These are phyloP conservation scores for Argynnis bischoffii DNA, from an alignment of 2,888 invertebrate species.

Conservation along the genomic window DNA sequence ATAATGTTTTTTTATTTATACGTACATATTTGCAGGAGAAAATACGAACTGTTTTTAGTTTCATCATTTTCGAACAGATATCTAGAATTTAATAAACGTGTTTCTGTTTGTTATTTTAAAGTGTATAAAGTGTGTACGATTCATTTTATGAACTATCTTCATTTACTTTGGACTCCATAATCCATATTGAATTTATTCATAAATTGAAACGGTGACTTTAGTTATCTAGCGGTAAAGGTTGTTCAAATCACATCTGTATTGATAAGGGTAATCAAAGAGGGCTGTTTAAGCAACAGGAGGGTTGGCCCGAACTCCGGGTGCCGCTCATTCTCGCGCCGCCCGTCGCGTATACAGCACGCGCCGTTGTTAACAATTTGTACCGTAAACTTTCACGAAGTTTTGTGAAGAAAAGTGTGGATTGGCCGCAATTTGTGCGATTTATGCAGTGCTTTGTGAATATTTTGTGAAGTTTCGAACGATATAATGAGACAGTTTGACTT, in stretches of 20 bases:
- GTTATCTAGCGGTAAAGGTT: conserved; percentile 9
- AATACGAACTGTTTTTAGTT: no score
- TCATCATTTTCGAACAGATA: not conserved
- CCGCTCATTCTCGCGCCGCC: conserved; percentile 36
- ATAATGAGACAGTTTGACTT: conserved; percentile 25
- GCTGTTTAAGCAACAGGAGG: conserved; percentile 54
- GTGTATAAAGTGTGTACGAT: not conserved
- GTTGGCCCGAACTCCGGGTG: conserved; percentile 42
- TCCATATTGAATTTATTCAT: not conserved
- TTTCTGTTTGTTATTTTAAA: not conserved
- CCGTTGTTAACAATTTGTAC: conserved; percentile 12
- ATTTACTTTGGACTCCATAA: not conserved
- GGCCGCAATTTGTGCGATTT: conserved; percentile 37
- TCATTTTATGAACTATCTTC: not conserved
- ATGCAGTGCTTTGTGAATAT: conserved; percentile 38
- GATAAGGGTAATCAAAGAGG: conserved; percentile 34
- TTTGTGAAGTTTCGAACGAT: conserved; percentile 27
- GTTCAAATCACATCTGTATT: conserved; percentile 33
- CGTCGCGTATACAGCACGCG: conserved; percentile 28
- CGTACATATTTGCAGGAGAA: no score
- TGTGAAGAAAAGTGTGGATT: conserved; percentile 36
- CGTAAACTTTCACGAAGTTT: conserved; percentile 38
- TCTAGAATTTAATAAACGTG: not conserved
- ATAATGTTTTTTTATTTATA: no score
- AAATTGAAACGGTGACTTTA: conserved; percentile 12